phyloP scores from a whole-genome alignment of 2,888 invertebrate species.

The Trichopoda pennipes region DNA sequence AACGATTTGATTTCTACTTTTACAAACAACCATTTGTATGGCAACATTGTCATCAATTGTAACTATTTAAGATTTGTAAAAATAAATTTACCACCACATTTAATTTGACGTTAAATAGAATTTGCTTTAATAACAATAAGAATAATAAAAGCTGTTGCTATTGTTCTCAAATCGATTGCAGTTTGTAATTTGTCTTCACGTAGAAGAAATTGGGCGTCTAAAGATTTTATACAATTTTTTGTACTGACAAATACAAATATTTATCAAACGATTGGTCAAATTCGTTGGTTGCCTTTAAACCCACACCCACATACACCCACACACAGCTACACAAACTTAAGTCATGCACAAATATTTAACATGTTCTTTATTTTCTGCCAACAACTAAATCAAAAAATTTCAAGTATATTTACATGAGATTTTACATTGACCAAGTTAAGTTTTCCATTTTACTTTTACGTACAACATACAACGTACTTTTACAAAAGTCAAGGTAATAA shows the following conservation, averaged over 20 bases:
- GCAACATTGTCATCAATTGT: conserved; percentile 54
- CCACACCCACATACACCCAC: no score
- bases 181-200: background rate
- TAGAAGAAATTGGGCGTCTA: background rate
- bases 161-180: background rate
- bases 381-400: conserved; percentile 36
- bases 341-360: conserved; percentile 16
- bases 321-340: background rate
- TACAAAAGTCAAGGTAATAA: conserved; percentile 41
- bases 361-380: conserved; percentile 15
- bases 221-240: conserved; percentile 1
- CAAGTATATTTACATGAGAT: background rate
- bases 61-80: conserved; percentile 48
- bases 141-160: background rate
- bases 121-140: background rate
- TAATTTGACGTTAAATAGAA: conserved; percentile 7
- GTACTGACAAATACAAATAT: conserved; percentile 40
- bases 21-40: conserved; percentile 25
- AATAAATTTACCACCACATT: conserved; percentile 42
- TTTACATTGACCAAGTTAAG: conserved; percentile 14
- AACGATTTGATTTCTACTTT: conserved; percentile 3
- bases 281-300: background rate
- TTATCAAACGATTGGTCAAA: conserved; percentile 38
- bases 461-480: background rate
- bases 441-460: background rate